phyloP scores from a whole-genome alignment of 2,797 vertebrate species.

The Halcyon chelicuti region DNA sequence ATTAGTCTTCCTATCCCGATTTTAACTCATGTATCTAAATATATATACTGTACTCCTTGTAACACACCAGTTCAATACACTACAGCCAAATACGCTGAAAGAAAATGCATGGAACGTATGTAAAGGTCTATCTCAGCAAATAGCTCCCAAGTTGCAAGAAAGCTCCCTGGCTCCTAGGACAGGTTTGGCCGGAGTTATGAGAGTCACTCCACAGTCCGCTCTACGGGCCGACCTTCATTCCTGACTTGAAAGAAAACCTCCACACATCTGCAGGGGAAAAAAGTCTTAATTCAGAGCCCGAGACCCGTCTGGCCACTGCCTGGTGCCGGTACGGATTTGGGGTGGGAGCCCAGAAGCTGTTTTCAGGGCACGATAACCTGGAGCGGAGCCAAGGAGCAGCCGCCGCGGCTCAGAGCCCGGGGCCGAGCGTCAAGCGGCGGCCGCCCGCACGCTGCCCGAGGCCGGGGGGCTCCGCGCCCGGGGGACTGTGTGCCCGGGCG shows the following conservation, averaged over 20 bases:
- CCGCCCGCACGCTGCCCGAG: background rate
- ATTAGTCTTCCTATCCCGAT: background rate
- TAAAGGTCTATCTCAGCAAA: background rate
- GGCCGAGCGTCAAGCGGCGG: fast-evolving
- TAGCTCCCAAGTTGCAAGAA: fast-evolving
- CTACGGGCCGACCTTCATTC: background rate
- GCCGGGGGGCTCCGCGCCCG: background rate
- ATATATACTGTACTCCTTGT: fast-evolving
- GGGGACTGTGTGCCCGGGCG: background rate
- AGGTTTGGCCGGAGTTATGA: background rate
- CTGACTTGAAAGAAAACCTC: background rate
- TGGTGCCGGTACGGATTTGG: background rate
- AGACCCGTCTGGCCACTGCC: background rate
- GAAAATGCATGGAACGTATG: fast-evolving
- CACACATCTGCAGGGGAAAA: background rate
- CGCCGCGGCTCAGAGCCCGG: fast-evolving
- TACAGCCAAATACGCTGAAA: background rate
- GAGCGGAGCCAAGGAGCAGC: background rate
- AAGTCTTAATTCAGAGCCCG: background rate
- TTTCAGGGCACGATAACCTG: background rate
- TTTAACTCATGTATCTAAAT: background rate
- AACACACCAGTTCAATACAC: fast-evolving
- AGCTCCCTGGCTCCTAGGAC: background rate
- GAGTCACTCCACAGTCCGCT: background rate
- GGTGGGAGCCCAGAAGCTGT: background rate